Evolutionary conservation across 2,888 invertebrate genomes (phyloP).

Genomic region (Hirtodrosophila histrioides): DNA sequence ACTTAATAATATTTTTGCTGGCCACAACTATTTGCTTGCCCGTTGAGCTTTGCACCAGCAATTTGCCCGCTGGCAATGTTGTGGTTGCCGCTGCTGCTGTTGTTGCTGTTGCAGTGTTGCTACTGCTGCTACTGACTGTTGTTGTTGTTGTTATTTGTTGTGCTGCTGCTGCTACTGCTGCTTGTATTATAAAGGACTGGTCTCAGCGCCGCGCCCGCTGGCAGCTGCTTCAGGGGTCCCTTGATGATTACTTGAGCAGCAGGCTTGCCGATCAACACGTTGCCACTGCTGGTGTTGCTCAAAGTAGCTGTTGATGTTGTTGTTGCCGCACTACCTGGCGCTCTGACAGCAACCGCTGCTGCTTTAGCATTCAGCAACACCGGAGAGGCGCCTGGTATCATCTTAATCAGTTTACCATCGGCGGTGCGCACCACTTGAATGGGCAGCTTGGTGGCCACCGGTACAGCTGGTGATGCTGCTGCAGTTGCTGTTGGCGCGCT

Average conservation of each 20-base stretch:
- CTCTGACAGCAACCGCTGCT: slow-evolving; percentile 11
- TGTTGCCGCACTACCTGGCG: slow-evolving; percentile 5
- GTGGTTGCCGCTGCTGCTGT: slow-evolving; percentile 16
- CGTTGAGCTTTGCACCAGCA: slow-evolving; percentile 73
- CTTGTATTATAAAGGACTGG: slow-evolving; percentile 31
- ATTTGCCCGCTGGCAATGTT: slow-evolving; percentile 55
- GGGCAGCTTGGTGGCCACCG: slow-evolving; percentile 34
- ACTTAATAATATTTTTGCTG: slow-evolving; percentile 80
- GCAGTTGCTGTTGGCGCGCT: slow-evolving; percentile 3
- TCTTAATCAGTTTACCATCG: slow-evolving; percentile 69
- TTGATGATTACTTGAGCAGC: slow-evolving; percentile 60
- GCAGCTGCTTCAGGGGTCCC: slow-evolving; percentile 42
- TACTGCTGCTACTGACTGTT: slow-evolving; percentile 11
- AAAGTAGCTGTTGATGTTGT: slow-evolving; percentile 14
- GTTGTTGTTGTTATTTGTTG: slow-evolving; percentile 4
- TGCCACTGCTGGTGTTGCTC: slow-evolving; percentile 12
- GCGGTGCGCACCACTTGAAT: slow-evolving; percentile 66
- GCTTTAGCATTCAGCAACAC: slow-evolving; percentile 58
- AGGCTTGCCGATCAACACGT: slow-evolving; percentile 42
- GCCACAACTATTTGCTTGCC: slow-evolving; percentile 82
- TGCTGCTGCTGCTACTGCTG: slow-evolving; percentile 5
- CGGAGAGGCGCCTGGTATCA: slow-evolving; percentile 52
- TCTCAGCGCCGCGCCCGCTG: slow-evolving; percentile 26
- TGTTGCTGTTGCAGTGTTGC: slow-evolving; percentile 3
- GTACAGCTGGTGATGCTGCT: background rate